These are phyloP conservation scores for Epinephelus malabaricus DNA, from an alignment of 2,797 vertebrate genomes.

Conservation along the genomic window DNA sequence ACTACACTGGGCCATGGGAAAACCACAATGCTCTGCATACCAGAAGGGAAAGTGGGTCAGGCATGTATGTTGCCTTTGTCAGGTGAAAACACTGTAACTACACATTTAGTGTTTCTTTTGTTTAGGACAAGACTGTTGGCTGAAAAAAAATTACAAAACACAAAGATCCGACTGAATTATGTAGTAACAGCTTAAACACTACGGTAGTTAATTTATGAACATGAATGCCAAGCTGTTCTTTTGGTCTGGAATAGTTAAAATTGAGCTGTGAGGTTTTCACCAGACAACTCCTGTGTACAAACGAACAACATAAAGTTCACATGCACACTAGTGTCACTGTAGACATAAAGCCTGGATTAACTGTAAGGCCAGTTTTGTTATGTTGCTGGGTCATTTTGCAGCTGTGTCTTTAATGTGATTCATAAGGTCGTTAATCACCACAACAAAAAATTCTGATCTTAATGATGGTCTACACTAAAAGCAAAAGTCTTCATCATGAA, in stretches of 20 bases:
- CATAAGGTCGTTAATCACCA: background rate
- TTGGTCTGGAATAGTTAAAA: no score
- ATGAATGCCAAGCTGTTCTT: no score
- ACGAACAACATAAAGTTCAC: background rate
- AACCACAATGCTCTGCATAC: constrained; percentile 40
- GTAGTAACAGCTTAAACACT: background rate
- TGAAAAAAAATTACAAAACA: background rate
- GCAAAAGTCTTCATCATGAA: background rate
- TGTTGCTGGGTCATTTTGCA: background rate
- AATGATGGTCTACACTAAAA: background rate
- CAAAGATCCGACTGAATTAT: background rate
- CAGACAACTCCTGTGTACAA: background rate
- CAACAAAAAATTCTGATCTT: background rate
- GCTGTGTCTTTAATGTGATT: background rate
- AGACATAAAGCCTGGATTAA: background rate
- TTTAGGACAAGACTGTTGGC: background rate
- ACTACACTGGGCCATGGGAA: constrained; percentile 5
- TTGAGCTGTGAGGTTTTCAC: no score
- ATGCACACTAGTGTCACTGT: background rate
- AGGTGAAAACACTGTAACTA: constrained; percentile 18
- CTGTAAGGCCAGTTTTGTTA: background rate
- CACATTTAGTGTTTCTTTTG: background rate
- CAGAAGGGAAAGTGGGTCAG: constrained; percentile 64
- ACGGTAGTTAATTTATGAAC: background rate
- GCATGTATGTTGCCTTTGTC: constrained; percentile 21